Conservation (phyloP, 2,888 invertebrate genomes). For the Lithophane ornitopus region DNA sequence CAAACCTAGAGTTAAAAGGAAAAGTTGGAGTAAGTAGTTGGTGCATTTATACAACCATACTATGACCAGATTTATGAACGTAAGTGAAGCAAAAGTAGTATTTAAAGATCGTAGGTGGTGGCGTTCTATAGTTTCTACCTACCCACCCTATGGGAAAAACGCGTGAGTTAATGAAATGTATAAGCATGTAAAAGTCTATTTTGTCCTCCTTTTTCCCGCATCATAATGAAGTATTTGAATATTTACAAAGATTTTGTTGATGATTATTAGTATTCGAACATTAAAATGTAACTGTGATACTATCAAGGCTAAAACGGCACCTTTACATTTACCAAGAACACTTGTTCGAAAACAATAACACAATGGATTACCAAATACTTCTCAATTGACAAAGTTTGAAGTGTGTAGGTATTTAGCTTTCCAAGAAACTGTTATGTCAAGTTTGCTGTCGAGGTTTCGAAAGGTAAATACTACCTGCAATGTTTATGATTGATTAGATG, state of each 20-base stretch:
- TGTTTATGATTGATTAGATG: not conserved
- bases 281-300: conserved; percentile 7
- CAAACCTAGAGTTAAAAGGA: no score
- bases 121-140: no score
- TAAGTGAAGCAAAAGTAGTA: no score
- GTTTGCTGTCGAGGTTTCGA: not conserved
- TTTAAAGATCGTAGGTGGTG: no score
- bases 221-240: no score
- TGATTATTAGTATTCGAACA: conserved; percentile 1
- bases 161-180: no score
- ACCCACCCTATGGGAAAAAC: no score
- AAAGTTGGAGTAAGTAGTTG: no score
- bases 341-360: conserved; percentile 35
- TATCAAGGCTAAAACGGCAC: not conserved
- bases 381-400: conserved; percentile 16
- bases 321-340: conserved; percentile 34
- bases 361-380: conserved; percentile 44
- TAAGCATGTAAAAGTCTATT: not conserved
- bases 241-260: no score
- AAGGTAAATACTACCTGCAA: not conserved
- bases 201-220: not conserved
- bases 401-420: conserved; percentile 12
- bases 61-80: no score
- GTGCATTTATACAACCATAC: no score
- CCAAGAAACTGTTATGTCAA: conserved; percentile 13